Base-by-base conservation (phyloP, 2,888 invertebrate species). In the Tinea semifulvella region DNA sequence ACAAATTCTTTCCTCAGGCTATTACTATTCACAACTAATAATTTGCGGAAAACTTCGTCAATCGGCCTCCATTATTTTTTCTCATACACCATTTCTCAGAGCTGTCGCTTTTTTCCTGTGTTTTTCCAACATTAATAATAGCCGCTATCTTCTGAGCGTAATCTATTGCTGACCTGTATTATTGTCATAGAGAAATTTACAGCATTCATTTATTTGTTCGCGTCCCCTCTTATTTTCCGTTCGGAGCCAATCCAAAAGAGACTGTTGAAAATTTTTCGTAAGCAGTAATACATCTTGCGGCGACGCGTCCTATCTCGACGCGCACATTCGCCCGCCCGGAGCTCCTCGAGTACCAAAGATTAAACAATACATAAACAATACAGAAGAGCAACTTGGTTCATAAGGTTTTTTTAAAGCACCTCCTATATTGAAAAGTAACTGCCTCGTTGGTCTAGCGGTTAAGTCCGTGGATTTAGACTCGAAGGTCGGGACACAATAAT, bases 121-220 rank as follows among this genome's bases (percentile, higher is more conserved):
- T 76, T 77, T 74, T 79, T 73, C 65, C 60, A 62, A 67, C 77
- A 79, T 77, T 74, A 74, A 76, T 79, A 77, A 73, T 66, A 55
- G 68, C 64, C 65, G 61, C 68, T 74, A 79, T 80, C 79, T 73
- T 52, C 54, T 57, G 59, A 61, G 61, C 64, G 65, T 68, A 70
- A 80, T 80, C 80, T 80, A 77, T 73, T 73, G 80, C 80, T 80
- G 80, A 80, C 77, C 80, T 79, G 80, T 79, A 77, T 79, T 80
- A 79, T 80, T 79, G 77, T 79, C 79, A 77, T 76, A 73, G 70
- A 65, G 77, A 75, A 76, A 80, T 80, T 80, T 80, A 80, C 68
- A 63, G 61, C 74, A 61, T 57, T 79, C 79, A 79, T 79, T 79
- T 79, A 77, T 80, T 71, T 73, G 68, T 66, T 65, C 63, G 57